Conservation (phyloP, 1,140 invertebrate genomes). For the Scylla paramamosain region DNA sequence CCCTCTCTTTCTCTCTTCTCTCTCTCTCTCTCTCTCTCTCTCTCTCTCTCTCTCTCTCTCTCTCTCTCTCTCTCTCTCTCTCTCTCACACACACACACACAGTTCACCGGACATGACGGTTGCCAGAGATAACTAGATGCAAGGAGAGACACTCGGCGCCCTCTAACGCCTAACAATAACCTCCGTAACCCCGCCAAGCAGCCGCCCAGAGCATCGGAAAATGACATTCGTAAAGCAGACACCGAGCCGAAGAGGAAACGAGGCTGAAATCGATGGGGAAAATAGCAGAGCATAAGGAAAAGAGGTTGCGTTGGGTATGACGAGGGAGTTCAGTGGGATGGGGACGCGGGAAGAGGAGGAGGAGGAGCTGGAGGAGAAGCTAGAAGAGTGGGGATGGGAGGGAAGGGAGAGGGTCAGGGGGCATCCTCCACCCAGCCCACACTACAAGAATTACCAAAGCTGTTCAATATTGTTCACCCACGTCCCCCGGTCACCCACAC, state of each 20-base stretch:
- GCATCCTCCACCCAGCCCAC: too few relatives aligned
- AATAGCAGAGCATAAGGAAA: too few relatives aligned
- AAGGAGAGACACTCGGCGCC: background rate
- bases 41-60: background rate
- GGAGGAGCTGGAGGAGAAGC: too few relatives aligned
- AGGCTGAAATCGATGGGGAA: background rate
- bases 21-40: background rate
- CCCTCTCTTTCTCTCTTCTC: background rate
- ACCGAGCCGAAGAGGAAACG: too few relatives aligned
- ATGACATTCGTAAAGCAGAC: too few relatives aligned
- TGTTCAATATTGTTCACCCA: too few relatives aligned
- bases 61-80: background rate
- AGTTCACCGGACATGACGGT: constrained; percentile 15
- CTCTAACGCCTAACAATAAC: background rate
- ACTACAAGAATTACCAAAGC: too few relatives aligned
- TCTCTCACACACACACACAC: background rate
- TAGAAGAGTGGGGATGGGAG: background rate
- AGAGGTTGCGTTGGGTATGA: too few relatives aligned
- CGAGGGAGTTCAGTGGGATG: background rate
- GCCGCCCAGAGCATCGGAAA: too few relatives aligned
- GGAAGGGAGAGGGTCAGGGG: too few relatives aligned
- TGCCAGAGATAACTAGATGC: background rate
- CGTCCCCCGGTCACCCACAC: too few relatives aligned
- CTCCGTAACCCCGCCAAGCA: background rate
- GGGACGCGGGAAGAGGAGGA: background rate